phyloP scores from a whole-genome alignment of 92 coral and sea anemone genomes.

The Siderastrea siderea region DNA sequence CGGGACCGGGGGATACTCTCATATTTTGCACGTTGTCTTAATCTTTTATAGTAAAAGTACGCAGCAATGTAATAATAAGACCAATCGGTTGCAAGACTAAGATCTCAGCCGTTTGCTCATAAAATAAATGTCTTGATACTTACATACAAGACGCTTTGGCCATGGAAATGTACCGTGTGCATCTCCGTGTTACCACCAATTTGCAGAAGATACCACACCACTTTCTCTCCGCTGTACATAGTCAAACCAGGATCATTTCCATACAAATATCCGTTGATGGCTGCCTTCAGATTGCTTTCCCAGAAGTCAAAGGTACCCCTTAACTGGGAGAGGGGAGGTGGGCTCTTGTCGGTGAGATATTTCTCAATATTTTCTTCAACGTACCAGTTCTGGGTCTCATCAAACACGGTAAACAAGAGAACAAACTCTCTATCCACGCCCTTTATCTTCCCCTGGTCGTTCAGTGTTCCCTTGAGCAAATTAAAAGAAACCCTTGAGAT shows the following conservation, averaged over 20 bases:
- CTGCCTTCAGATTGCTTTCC: constrained; percentile 86
- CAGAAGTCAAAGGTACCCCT: constrained; percentile 62
- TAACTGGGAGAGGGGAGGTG: constrained; percentile 33
- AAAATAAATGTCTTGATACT: constrained; percentile 4
- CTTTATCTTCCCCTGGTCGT: constrained; percentile 51
- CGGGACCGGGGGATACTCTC: too few relatives aligned
- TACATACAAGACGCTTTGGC: constrained; percentile 85
- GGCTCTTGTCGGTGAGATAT: constrained; percentile 43
- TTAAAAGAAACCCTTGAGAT: too few relatives aligned
- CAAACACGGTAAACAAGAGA: constrained; percentile 80
- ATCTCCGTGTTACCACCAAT: constrained; percentile 86
- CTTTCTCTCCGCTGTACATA: constrained; percentile 78
- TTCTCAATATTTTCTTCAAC: constrained; percentile 73
- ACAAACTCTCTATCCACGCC: constrained; percentile 84
- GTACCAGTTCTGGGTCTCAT: constrained; percentile 92
- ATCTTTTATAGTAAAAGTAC: too few relatives aligned
- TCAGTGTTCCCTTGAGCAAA: constrained; percentile 59
- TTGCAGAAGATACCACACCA: constrained; percentile 87
- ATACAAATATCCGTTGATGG: constrained; percentile 83
- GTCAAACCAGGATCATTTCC: constrained; percentile 73
- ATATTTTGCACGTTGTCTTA: too few relatives aligned
- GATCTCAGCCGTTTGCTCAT: too few relatives aligned
- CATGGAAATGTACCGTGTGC: constrained; percentile 95
- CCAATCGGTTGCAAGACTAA: too few relatives aligned
- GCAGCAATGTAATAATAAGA: too few relatives aligned